Evolutionary conservation across 2,888 invertebrate species (phyloP).

Genomic region (Campoplex capitator): DNA sequence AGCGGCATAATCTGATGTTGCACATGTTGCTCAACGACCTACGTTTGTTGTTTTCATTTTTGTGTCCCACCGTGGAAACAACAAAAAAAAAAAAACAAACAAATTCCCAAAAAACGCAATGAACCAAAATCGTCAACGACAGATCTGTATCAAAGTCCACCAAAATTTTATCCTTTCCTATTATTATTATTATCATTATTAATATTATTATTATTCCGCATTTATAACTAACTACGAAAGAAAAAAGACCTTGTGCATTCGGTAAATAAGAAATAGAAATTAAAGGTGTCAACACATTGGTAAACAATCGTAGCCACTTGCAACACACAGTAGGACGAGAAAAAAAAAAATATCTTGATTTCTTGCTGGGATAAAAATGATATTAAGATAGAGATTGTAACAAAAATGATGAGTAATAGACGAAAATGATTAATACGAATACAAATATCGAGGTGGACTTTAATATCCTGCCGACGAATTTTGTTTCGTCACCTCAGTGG

Average conservation of each 20-base stretch:
- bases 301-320: constrained; percentile 55
- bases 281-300: constrained; percentile 48
- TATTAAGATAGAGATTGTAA: not conserved
- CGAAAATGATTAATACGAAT: not conserved
- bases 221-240: constrained; percentile 60
- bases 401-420: constrained; percentile 48
- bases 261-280: constrained; percentile 56
- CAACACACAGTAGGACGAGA: constrained; percentile 68
- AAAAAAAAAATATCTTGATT: constrained; percentile 13
- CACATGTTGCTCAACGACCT: constrained; percentile 82
- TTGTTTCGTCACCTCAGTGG: constrained; percentile 73
- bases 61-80: constrained; percentile 42
- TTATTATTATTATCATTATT: not conserved
- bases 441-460: constrained; percentile 84
- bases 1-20: constrained; percentile 80
- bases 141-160: constrained; percentile 81
- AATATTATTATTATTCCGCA: constrained; percentile 40
- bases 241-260: constrained; percentile 68
- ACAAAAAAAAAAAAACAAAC: constrained; percentile 28
- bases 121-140: constrained; percentile 81
- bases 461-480: constrained; percentile 84
- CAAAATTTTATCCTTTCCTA: constrained; percentile 60
- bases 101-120: constrained; percentile 59
- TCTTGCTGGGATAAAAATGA: constrained; percentile 57
- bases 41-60: constrained; percentile 60